Evolutionary conservation across 2,797 vertebrate genomes (phyloP).

Genomic region (Mus spretus): DNA sequence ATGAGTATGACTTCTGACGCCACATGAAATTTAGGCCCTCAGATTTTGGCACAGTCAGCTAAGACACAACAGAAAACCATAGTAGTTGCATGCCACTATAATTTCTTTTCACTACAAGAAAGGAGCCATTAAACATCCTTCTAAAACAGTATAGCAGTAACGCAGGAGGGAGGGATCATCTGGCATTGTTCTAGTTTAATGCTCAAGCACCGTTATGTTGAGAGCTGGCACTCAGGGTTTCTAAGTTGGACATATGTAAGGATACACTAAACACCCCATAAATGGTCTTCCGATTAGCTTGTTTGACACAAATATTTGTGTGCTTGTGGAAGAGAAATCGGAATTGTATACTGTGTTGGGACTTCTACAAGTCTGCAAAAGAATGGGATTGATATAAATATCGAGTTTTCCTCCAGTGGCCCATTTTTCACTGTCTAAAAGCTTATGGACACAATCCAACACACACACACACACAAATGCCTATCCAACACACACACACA

Average conservation of each 20-base stretch:
- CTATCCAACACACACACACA: too few relatives aligned
- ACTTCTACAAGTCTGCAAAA: slow-evolving; percentile 66
- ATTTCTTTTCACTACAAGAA: slow-evolving; percentile 80
- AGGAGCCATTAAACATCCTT: slow-evolving; percentile 70
- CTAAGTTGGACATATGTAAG: slow-evolving; percentile 58
- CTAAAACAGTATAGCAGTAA: slow-evolving; percentile 74
- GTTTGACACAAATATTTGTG: slow-evolving; percentile 75
- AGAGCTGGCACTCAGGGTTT: slow-evolving; percentile 54
- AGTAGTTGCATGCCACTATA: slow-evolving; percentile 47
- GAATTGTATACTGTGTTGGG: slow-evolving; percentile 71
- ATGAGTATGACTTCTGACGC: slow-evolving; percentile 57
- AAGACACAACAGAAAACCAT: slow-evolving; percentile 72
- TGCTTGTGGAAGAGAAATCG: slow-evolving; percentile 63
- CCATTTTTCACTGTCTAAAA: slow-evolving; percentile 75
- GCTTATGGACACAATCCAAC: slow-evolving; percentile 74
- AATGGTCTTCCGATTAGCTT: slow-evolving; percentile 61
- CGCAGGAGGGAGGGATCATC: slow-evolving; percentile 73
- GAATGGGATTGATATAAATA: slow-evolving; percentile 63
- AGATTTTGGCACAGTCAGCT: slow-evolving; percentile 51
- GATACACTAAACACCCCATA: slow-evolving; percentile 68
- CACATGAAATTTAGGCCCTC: slow-evolving; percentile 63
- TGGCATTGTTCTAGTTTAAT: slow-evolving; percentile 70
- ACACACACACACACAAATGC: slow-evolving; percentile 64
- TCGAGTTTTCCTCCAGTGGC: slow-evolving; percentile 51
- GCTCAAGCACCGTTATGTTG: slow-evolving; percentile 27